Evolutionary conservation across 1,140 invertebrate genomes (phyloP).

Genomic region (Aphaenogaster rudis): DNA sequence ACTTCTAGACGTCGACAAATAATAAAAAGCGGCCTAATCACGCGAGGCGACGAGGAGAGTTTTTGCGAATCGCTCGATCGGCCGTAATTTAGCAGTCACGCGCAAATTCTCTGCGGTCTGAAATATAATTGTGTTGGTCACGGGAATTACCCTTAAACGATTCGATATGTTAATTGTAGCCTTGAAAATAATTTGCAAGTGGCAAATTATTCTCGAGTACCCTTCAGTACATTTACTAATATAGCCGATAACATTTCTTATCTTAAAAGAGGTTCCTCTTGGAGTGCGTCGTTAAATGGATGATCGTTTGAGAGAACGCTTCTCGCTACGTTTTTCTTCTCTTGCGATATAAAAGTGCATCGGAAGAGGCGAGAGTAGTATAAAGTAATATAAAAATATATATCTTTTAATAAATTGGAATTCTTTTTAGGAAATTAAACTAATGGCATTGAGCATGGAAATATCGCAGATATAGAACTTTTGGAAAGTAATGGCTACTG

Average conservation of each 20-base stretch:
- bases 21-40: neutral
- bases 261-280: neutral
- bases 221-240: neutral
- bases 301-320: neutral
- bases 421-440: constrained; percentile 1
- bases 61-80: neutral
- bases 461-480: neutral
- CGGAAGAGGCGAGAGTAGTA: neutral
- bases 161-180: neutral
- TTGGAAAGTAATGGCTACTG: neutral
- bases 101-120: constrained; percentile 42
- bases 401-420: neutral
- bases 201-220: neutral
- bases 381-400: neutral
- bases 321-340: neutral
- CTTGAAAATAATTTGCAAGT: constrained; percentile 37
- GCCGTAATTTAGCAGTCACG: constrained; percentile 18
- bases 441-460: neutral
- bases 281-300: neutral
- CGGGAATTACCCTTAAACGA: constrained; percentile 37
- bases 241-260: neutral
- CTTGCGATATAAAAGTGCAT: neutral
- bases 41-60: neutral
- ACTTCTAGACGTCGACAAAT: neutral
- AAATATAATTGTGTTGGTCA: constrained; percentile 30